Base-by-base conservation (phyloP, 2,888 invertebrate genomes). In the Drosophila cognata region DNA sequence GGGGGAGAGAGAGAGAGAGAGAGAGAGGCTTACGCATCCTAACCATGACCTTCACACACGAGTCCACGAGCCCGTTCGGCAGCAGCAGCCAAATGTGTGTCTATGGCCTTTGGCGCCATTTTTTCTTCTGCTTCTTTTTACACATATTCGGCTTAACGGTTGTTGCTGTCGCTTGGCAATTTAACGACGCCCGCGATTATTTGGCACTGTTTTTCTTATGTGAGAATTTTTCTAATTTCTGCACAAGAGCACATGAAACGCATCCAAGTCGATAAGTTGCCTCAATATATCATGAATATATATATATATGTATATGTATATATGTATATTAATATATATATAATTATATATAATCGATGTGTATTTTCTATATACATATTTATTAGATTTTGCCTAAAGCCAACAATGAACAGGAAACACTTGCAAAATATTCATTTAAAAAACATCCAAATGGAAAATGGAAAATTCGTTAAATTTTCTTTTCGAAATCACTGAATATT, bases 51-150 rank as follows among this genome's bases (percentile, higher is more conserved):
- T 46, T 46, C 25, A 46, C 46, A 46, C 46, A 46, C 46, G 46
- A 46, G 46, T 46, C 46, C 46, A 46, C 43, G 43, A 43, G 43
- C 43, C 43, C 43, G 21, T 46, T 46, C 46, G 46, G 21, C 46
- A 25, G 8, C 46, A 46, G 46, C 46, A 41, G 25, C 48, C 41
- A 60, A 60, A 72, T 71, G 46, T 66, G 72, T 73, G 72, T 73
- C 70, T 69, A 69, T 60, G 69, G 13, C 59, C 71, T 71, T 28
- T 52, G 71, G 29, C 33, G 41, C 21, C 57, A 35, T 61, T 56
- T 46, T 46, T 46, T 25, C 46, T 25, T 46, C 21, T 25, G 25
- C 25, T 46, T 46, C 46, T 46, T 46, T 46, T 25, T 46, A 25
- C 46, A 25, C 16, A 25, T 46, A 46, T 46, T 46, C 46, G 46